Conservation (phyloP, 2,113 vertebrate genomes). For the Caloenas nicobarica region DNA sequence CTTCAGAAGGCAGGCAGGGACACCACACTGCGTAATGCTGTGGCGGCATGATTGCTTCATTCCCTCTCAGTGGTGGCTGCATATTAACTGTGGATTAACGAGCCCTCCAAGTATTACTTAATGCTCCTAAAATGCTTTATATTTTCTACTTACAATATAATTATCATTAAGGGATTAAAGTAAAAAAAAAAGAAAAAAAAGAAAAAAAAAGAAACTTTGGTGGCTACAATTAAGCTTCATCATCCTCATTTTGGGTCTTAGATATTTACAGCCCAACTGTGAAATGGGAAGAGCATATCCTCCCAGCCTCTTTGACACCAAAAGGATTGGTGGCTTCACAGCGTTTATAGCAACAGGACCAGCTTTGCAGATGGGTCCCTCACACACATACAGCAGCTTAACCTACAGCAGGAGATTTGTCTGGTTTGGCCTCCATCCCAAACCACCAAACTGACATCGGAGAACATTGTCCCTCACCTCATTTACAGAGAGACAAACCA, state of each 20-base stretch:
- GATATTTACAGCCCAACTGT: neutral
- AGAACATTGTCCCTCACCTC: neutral
- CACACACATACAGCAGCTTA: neutral
- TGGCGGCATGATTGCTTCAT: neutral
- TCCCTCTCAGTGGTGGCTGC: conserved; percentile 19
- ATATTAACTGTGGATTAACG: neutral
- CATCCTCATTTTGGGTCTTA: neutral
- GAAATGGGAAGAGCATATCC: neutral
- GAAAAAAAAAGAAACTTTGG: neutral
- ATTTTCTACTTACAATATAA: conserved; percentile 35
- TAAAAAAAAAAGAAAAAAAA: no score
- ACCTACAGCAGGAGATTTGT: neutral
- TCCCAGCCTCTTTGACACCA: neutral
- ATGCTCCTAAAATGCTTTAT: conserved; percentile 2
- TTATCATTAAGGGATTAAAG: conserved; percentile 36
- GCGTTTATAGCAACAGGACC: neutral
- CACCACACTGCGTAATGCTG: fast-evolving
- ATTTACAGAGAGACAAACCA: neutral
- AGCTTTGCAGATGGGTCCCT: neutral
- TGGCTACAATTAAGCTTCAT: neutral
- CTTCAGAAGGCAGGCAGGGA: fast-evolving
- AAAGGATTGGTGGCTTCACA: neutral
- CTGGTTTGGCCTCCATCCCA: neutral
- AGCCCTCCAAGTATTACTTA: conserved; percentile 25
- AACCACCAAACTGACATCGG: neutral